These are phyloP conservation scores for Myotis yumanensis DNA, from an alignment of 2,113 vertebrate species.

Conservation along the genomic window DNA sequence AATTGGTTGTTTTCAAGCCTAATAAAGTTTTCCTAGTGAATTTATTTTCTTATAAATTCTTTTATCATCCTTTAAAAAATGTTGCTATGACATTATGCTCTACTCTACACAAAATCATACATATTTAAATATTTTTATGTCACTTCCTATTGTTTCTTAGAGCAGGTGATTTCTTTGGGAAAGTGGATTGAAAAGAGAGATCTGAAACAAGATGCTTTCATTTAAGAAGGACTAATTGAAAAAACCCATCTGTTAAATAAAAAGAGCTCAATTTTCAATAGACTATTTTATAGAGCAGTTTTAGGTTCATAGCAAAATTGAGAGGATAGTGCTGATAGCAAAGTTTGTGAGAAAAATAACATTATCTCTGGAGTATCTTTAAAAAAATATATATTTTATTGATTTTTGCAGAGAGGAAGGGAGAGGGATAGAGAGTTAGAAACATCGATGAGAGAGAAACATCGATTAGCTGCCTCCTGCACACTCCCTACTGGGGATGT, in stretches of 20 bases:
- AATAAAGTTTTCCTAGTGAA: background rate
- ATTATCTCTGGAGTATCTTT: conserved; percentile 59
- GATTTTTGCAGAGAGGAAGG: too few species aligned
- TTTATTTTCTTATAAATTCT: conserved; percentile 39
- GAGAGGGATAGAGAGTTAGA: too few species aligned
- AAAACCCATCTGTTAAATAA: conserved; percentile 76
- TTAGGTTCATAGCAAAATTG: background rate
- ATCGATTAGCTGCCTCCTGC: too few species aligned
- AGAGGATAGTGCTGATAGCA: background rate
- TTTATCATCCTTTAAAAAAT: background rate
- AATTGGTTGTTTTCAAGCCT: conserved; percentile 44
- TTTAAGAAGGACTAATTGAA: conserved; percentile 81
- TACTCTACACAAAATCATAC: conserved; percentile 45
- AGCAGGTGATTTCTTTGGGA: conserved; percentile 79
- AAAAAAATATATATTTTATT: background rate
- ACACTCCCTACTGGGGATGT: too few species aligned
- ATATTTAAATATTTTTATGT: conserved; percentile 78
- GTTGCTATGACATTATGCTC: conserved; percentile 48
- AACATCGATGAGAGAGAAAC: too few species aligned
- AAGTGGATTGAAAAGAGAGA: conserved; percentile 77
- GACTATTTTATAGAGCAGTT: background rate
- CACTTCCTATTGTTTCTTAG: conserved; percentile 79
- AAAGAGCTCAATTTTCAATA: conserved; percentile 13
- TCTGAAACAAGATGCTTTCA: conserved; percentile 81
- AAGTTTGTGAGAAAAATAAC: conserved; percentile 50